Base-by-base conservation (phyloP, 2,113 vertebrate genomes). In the Seriola aureovittata region DNA sequence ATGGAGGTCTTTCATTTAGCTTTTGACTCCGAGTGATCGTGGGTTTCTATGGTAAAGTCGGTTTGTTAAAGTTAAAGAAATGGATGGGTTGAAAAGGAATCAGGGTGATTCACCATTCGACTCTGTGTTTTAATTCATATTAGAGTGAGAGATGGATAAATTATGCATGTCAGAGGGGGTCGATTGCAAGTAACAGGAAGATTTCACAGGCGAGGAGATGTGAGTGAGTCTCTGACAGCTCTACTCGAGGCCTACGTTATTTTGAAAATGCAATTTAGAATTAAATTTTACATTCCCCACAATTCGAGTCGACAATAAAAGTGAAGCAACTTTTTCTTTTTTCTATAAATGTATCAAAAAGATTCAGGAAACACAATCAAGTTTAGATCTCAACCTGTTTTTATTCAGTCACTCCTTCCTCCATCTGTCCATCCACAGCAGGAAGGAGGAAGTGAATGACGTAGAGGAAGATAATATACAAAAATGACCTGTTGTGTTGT, bases 41-140 rank as follows among this genome's bases (percentile, higher is more conserved):
- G 46, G 74, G 50, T 59, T 86, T 81, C 40, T 60, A 52, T 62
- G 69, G 62, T 84, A 58, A 82, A 82, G 70, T 84, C 50, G 14
- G 67, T 80, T 71, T 79, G 83, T 86, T 80, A 77, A 77, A 68
- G 67, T 90, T 71, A 74, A 76, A 75, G 80, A 44, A 81, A 60
- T 32, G 62, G 60, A 65, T 58, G 83, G 34, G 79, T 32, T 89
- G 86, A 93, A 93, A 90, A 78, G 88, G 91, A 93, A 91, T 91
- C 85, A 84, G 87, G 60, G 68, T 78, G 80, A 91, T 92, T 92
- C 89, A 91, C 71, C 65, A 50, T 88, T 67, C 44, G 59, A 46
- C 71, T 25, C 36, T 40, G 25, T 65, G 65, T 76, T 81, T 85
- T 63, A 59, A 54, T 83, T 79, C 89, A 77, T 14, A 77, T 78